These are phyloP conservation scores for Portevinia maculata DNA, from an alignment of 2,888 invertebrate species.

Conservation along the genomic window DNA sequence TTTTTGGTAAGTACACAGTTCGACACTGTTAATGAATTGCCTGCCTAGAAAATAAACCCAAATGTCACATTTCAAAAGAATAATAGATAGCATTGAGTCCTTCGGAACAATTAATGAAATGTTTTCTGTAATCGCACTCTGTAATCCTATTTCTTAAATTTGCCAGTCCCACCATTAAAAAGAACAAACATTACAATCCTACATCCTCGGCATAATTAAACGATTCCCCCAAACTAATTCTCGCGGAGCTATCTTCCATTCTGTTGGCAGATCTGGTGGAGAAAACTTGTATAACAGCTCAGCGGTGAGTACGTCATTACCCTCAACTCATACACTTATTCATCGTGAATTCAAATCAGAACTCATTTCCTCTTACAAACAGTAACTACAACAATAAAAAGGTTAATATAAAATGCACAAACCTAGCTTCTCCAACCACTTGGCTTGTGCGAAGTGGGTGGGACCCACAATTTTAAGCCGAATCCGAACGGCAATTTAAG, in stretches of 20 bases:
- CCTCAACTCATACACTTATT: not conserved
- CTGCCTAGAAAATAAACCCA: no score
- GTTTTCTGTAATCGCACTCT: not conserved
- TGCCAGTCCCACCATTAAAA: not conserved
- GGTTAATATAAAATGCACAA: slow-evolving; percentile 15
- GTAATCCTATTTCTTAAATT: not conserved
- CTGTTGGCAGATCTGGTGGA: not conserved
- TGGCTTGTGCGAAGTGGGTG: no score
- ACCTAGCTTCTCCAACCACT: no score
- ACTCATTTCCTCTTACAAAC: not conserved
- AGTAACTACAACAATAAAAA: not conserved
- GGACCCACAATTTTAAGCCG: no score
- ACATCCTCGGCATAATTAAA: no score
- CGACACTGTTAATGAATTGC: no score
- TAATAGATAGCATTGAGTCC: no score
- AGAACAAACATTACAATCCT: not conserved
- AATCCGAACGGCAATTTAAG: no score
- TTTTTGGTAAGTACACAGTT: no score
- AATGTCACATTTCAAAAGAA: no score
- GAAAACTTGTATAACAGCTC: not conserved
- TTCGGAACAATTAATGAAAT: no score
- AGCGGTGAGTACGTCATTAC: slow-evolving; percentile 1
- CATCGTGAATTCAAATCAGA: not conserved
- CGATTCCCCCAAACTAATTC: not conserved
- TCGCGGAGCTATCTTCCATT: not conserved